Evolutionary conservation across 2,888 invertebrate species (phyloP).

Genomic region (Adineta ricciae): DNA sequence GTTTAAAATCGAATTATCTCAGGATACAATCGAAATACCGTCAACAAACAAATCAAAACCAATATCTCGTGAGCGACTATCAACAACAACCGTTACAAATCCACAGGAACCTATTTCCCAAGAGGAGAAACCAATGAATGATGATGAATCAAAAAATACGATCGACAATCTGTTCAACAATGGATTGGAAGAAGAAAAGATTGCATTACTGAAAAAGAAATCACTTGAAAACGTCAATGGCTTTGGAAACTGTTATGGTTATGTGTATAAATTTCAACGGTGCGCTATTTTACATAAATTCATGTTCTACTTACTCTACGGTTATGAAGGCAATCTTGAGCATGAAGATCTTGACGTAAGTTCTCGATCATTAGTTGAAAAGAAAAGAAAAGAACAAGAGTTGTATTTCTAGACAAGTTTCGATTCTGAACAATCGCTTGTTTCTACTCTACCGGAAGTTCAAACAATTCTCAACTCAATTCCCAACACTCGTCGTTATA

Average conservation of each 20-base stretch:
- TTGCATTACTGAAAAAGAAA: background rate
- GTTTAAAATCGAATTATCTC: constrained; percentile 15
- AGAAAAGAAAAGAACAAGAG: no score
- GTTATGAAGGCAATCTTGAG: constrained; percentile 17
- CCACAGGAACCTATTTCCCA: background rate
- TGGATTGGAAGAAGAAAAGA: constrained; percentile 4
- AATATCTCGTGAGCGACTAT: background rate
- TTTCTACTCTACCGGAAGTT: background rate
- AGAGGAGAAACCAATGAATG: background rate
- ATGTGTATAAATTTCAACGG: constrained; percentile 33
- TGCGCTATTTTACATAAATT: constrained; percentile 32
- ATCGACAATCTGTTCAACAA: background rate
- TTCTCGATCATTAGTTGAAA: no score
- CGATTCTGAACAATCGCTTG: background rate
- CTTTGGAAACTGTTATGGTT: constrained; percentile 26
- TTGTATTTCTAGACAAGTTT: background rate
- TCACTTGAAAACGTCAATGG: background rate
- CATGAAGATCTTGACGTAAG: background rate
- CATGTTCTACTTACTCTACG: constrained; percentile 23
- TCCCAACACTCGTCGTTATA: background rate
- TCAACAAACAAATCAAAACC: background rate
- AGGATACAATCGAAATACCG: constrained; percentile 7
- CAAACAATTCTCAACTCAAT: background rate
- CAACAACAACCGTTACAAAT: background rate
- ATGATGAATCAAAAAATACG: background rate